Evolutionary conservation across 2,113 vertebrate species (phyloP).

Genomic region (Aspiorhynchus laticeps): DNA sequence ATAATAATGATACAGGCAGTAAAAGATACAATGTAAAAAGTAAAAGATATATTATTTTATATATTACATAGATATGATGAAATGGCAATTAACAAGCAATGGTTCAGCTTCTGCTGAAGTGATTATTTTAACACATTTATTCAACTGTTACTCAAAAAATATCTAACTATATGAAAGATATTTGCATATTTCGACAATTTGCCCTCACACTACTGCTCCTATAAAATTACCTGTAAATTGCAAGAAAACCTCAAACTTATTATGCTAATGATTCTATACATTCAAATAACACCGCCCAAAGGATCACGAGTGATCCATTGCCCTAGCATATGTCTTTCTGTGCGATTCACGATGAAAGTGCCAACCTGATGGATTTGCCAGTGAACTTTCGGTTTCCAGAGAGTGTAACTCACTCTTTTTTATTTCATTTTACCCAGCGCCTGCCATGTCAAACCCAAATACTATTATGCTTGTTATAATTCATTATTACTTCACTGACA

Average conservation of each 20-base stretch:
- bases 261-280: constrained; percentile 6
- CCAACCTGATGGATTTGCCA: constrained; percentile 53
- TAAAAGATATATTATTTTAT: no score
- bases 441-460: constrained; percentile 74
- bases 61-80: no score
- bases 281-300: constrained; percentile 20
- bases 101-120: background rate
- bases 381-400: constrained; percentile 57
- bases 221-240: background rate
- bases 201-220: background rate
- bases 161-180: background rate
- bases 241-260: constrained; percentile 13
- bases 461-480: constrained; percentile 74
- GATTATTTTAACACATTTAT: constrained; percentile 1
- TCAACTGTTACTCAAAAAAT: background rate
- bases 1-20: background rate
- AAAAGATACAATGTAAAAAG: background rate
- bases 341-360: constrained; percentile 57
- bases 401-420: constrained; percentile 56
- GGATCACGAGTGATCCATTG: constrained; percentile 40
- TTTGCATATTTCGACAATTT: background rate
- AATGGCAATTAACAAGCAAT: background rate
- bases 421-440: constrained; percentile 65
- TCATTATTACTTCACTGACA: constrained; percentile 78
- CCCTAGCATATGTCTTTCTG: constrained; percentile 58